phyloP scores from a whole-genome alignment of 2,888 invertebrate species.

The Alentia gelatinosa region DNA sequence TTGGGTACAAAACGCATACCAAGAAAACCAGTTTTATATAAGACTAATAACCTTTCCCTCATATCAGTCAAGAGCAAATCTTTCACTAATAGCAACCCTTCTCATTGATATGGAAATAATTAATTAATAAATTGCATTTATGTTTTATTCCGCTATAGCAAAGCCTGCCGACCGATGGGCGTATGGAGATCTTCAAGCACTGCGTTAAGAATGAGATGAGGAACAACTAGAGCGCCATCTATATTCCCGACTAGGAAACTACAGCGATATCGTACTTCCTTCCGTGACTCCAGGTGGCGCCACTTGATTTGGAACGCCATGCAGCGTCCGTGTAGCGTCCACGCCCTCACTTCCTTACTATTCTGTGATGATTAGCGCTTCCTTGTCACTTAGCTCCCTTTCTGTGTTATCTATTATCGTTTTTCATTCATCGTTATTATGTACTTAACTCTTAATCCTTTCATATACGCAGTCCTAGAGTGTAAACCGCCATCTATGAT shows the following conservation, averaged over 20 bases:
- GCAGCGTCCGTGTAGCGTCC: background rate
- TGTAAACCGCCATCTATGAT: no score
- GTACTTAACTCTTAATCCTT: no score
- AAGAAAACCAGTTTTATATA: no score
- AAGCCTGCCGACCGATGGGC: constrained; percentile 40
- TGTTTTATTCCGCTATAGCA: background rate
- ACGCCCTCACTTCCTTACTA: background rate
- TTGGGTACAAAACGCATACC: no score
- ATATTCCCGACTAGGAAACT: background rate
- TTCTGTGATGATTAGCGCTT: constrained; percentile 6
- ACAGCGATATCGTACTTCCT: background rate
- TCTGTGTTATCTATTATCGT: no score
- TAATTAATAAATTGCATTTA: no score
- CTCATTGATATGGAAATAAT: no score
- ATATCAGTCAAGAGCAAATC: no score
- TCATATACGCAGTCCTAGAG: no score
- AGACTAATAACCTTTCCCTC: no score
- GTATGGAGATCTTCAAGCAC: constrained; percentile 93
- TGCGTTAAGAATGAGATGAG: constrained; percentile 95
- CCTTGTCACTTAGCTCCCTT: background rate
- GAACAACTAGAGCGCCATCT: constrained; percentile 28
- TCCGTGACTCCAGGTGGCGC: background rate
- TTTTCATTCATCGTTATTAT: no score
- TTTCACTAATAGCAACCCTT: no score
- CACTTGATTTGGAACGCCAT: background rate